A percentile compares a stretch with the other conserved stretches of the same genome.
phyloP scores from a whole-genome alignment of 2,888 invertebrate species.

The Tenthredo scrophulariae region DNA sequence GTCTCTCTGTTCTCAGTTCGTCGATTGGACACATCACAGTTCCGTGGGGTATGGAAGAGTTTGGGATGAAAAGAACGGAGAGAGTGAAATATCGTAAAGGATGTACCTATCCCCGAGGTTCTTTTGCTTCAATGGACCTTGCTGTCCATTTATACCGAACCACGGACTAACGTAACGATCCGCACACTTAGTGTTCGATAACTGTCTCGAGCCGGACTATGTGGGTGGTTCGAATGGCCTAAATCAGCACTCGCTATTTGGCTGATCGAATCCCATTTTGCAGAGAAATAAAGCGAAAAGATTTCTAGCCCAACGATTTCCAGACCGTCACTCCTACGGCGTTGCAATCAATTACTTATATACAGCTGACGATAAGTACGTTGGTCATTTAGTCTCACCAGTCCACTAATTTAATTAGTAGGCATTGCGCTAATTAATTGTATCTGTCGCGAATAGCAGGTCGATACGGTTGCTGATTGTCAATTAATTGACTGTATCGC shows the following conservation, averaged over 20 bases:
- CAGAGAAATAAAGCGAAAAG: slow-evolving; percentile 39
- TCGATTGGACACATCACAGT: slow-evolving; percentile 1
- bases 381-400: slow-evolving; percentile 39
- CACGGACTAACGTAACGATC: slow-evolving; percentile 30
- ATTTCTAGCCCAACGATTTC: slow-evolving; percentile 26
- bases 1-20: not conserved
- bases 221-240: slow-evolving; percentile 36
- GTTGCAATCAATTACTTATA: slow-evolving; percentile 47
- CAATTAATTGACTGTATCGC: slow-evolving; percentile 77
- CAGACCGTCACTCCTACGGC: slow-evolving; percentile 24
- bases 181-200: slow-evolving; percentile 43
- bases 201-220: slow-evolving; percentile 40
- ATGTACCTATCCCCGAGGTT: not conserved
- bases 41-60: not conserved
- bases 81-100: slow-evolving; percentile 3
- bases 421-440: slow-evolving; percentile 72
- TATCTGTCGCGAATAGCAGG: slow-evolving; percentile 69
- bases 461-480: slow-evolving; percentile 68
- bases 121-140: slow-evolving; percentile 16
- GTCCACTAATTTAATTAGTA: slow-evolving; percentile 46
- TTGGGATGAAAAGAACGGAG: not conserved
- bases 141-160: slow-evolving; percentile 34
- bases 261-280: slow-evolving; percentile 47
- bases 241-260: slow-evolving; percentile 42
- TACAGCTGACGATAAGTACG: slow-evolving; percentile 13